phyloP scores from a whole-genome alignment of 2,797 vertebrate genomes.

The Anisognathus igniventris region DNA sequence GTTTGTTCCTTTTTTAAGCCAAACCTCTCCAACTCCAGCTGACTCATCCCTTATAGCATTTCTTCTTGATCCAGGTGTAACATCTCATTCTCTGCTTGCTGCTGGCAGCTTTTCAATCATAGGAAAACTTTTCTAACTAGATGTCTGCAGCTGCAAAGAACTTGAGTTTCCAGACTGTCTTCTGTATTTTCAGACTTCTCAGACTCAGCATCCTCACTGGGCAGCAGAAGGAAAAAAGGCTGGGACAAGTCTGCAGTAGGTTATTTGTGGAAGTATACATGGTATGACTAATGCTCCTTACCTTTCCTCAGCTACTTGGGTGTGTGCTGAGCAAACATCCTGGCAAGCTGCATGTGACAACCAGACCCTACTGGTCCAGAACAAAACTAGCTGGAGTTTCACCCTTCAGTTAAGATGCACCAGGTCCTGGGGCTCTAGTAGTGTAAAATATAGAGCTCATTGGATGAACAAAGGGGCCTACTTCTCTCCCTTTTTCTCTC shows the following conservation, averaged over 20 bases:
- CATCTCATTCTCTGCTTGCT: not conserved
- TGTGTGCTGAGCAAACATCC: not conserved
- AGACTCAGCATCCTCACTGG: not conserved
- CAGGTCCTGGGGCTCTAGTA: not conserved
- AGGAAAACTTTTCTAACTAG: not conserved
- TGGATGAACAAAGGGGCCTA: fast-evolving
- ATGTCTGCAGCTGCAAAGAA: not conserved
- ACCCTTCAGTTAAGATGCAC: not conserved
- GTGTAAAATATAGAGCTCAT: not conserved
- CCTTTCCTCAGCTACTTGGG: not conserved
- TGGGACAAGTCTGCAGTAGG: not conserved
- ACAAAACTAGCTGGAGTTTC: not conserved
- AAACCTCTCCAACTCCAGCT: not conserved
- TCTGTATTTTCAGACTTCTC: not conserved
- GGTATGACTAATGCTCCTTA: not conserved
- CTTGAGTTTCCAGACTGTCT: not conserved
- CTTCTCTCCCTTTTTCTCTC: not conserved
- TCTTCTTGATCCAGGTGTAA: not conserved
- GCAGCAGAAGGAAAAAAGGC: not conserved
- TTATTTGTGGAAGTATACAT: not conserved
- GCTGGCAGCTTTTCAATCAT: not conserved
- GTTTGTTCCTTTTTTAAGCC: not conserved
- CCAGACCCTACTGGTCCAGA: not conserved
- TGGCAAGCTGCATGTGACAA: not conserved
- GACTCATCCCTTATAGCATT: not conserved